Percentiles rank a stretch among this genome's conserved stretches.
phyloP scores from a whole-genome alignment of 2,113 vertebrate species.

The Casuarius casuarius region DNA sequence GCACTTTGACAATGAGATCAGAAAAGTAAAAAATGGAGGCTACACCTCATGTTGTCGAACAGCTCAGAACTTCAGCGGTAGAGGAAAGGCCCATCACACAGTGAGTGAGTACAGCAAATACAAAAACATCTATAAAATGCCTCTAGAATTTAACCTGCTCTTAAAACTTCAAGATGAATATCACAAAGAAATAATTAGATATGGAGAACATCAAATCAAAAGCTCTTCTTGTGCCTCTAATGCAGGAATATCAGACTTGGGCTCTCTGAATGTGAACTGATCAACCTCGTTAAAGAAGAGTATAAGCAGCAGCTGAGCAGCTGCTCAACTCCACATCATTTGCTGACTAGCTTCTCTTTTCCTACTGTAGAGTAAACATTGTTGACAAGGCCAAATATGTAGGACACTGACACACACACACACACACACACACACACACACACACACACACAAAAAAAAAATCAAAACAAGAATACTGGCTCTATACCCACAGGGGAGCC shows the following conservation, averaged over 20 bases:
- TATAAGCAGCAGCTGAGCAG: background rate
- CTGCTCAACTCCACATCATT: background rate
- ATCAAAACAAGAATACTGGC: background rate
- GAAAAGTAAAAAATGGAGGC: background rate
- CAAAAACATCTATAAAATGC: background rate
- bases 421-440: background rate
- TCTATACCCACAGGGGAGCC: background rate
- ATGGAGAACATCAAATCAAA: constrained; percentile 17
- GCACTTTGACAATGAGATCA: background rate
- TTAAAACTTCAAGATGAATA: constrained; percentile 6
- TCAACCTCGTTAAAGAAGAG: background rate
- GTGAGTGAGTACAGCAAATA: background rate
- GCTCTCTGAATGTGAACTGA: background rate
- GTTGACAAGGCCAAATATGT: background rate
- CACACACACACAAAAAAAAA: background rate
- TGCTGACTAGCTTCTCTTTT: constrained; percentile 6
- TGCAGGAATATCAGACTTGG: background rate
- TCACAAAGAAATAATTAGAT: constrained; percentile 20
- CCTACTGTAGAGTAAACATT: constrained; percentile 6
- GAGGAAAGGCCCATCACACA: background rate
- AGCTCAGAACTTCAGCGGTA: background rate
- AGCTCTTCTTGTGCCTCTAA: background rate
- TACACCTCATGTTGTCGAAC: background rate
- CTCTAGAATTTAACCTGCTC: constrained; percentile 1
- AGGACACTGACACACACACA: background rate